These are phyloP conservation scores for Cliona cf. orientalis DNA, from an alignment of 37 sponge, comb jelly and placozoan genomes.

Conservation along the genomic window DNA sequence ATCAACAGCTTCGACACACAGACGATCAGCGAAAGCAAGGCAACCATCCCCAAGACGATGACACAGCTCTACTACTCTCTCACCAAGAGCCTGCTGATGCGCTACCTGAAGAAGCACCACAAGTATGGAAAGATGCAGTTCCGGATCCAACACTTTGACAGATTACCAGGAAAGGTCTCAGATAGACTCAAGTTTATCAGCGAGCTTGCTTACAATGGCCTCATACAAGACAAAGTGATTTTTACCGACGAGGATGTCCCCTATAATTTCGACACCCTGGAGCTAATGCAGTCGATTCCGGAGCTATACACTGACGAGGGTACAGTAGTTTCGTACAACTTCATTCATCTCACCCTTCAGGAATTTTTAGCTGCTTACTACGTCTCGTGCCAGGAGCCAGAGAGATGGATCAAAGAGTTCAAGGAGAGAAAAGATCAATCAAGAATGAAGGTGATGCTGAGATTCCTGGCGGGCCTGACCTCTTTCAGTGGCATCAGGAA, in stretches of 20 bases:
- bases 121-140: background rate
- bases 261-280: background rate
- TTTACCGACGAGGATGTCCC: background rate
- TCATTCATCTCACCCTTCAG: slow-evolving; percentile 17
- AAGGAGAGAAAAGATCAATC: background rate
- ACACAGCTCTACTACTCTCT: slow-evolving; percentile 3
- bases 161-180: background rate
- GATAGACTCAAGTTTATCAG: background rate
- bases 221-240: background rate
- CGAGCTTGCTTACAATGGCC: background rate
- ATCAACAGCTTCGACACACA: background rate
- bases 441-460: background rate
- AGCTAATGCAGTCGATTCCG: background rate
- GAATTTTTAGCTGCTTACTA: slow-evolving; percentile 19
- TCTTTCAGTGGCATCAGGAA: background rate
- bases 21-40: background rate
- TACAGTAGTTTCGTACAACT: slow-evolving; percentile 11
- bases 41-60: background rate
- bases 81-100: background rate
- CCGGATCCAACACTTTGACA: background rate
- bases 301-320: slow-evolving; percentile 7
- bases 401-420: background rate
- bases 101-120: background rate
- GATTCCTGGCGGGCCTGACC: slow-evolving; percentile 1
- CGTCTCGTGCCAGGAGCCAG: background rate